These are phyloP conservation scores for Eurytoma californica DNA, from an alignment of 2,888 invertebrate genomes.

Conservation along the genomic window DNA sequence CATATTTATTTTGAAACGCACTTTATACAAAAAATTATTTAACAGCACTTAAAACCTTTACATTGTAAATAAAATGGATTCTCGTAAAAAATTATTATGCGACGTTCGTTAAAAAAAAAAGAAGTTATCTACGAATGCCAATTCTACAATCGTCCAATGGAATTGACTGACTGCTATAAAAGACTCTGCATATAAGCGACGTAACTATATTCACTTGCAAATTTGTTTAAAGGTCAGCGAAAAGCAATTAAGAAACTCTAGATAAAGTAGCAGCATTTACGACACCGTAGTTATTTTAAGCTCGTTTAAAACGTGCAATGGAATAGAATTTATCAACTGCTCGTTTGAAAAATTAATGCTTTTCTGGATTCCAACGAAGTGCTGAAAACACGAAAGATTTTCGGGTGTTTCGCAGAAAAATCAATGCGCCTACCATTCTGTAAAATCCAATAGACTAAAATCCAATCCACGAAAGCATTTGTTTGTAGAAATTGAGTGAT, in stretches of 20 bases:
- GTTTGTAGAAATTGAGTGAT: slow-evolving; percentile 16
- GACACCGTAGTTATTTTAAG: slow-evolving; percentile 30
- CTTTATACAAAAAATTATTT: slow-evolving; percentile 47
- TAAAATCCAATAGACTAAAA: slow-evolving; percentile 21
- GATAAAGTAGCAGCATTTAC: slow-evolving; percentile 43
- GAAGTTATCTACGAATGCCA: background rate
- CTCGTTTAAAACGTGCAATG: slow-evolving; percentile 42
- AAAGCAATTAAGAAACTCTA: slow-evolving; percentile 35
- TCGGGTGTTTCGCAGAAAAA: background rate
- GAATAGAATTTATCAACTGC: slow-evolving; percentile 30
- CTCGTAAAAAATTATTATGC: background rate
- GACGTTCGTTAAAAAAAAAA: slow-evolving; percentile 15
- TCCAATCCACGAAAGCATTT: slow-evolving; percentile 26
- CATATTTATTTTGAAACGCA: slow-evolving; percentile 39
- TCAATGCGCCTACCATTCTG: background rate
- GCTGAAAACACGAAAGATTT: background rate
- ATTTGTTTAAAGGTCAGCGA: slow-evolving; percentile 29
- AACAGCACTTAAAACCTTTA: slow-evolving; percentile 13
- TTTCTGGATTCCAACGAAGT: slow-evolving; percentile 23
- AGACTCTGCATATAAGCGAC: slow-evolving; percentile 53
- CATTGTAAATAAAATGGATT: slow-evolving; percentile 15
- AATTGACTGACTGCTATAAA: slow-evolving; percentile 54
- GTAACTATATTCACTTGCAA: slow-evolving; percentile 33
- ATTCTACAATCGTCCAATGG: slow-evolving; percentile 27
- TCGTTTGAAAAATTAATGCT: background rate